Percentiles rank a stretch among this genome's conserved stretches.
These are phyloP conservation scores for Zosterops pallidus DNA, from an alignment of 2,113 vertebrate genomes.

Conservation along the genomic window DNA sequence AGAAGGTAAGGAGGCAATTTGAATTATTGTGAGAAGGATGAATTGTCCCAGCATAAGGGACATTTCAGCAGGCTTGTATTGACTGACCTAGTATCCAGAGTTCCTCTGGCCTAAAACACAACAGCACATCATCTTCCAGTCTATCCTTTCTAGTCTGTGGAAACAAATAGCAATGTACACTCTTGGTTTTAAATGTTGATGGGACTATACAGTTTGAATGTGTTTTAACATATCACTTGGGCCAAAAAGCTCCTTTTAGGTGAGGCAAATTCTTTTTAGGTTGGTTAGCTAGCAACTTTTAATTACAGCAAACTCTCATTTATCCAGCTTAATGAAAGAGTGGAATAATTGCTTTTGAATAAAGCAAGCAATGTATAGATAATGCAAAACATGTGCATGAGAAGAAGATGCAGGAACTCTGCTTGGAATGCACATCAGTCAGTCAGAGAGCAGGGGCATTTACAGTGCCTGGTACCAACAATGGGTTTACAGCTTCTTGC, in stretches of 20 bases:
- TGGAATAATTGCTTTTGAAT: background rate
- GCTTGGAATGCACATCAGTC: background rate
- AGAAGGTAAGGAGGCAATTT: background rate
- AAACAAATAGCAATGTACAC: background rate
- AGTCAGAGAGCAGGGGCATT: background rate
- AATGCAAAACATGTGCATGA: background rate
- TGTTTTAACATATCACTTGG: background rate
- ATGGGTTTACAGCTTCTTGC: background rate
- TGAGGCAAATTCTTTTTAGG: background rate
- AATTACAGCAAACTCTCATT: conserved; percentile 14
- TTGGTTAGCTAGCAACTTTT: background rate
- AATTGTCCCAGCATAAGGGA: background rate
- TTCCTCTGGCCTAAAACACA: background rate
- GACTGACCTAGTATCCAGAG: background rate
- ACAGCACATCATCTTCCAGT: background rate
- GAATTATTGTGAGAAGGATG: background rate
- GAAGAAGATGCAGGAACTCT: background rate
- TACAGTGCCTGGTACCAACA: background rate
- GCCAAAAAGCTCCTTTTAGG: background rate
- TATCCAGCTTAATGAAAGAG: background rate
- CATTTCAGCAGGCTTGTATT: background rate
- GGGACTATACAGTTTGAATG: background rate
- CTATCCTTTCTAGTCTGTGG: background rate
- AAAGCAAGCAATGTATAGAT: conserved; percentile 14
- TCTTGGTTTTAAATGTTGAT: background rate